Percentiles rank a stretch among this genome's conserved stretches.
phyloP scores from a whole-genome alignment of 92 coral and sea anemone genomes.

The Metridium senile region DNA sequence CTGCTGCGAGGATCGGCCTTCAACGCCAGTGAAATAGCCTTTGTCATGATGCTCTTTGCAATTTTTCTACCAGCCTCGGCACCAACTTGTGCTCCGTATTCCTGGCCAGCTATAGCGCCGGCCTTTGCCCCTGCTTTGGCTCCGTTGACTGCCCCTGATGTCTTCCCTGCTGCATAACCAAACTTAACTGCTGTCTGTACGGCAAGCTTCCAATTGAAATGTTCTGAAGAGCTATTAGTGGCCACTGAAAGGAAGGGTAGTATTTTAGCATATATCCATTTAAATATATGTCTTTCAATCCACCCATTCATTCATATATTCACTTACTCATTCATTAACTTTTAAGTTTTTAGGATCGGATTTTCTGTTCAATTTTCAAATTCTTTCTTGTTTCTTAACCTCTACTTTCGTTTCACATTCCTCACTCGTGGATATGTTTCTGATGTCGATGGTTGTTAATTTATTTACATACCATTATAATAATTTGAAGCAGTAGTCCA shows the following conservation, averaged over 20 bases:
- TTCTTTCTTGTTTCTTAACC: too few species aligned
- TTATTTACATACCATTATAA: not conserved
- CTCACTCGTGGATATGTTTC: too few species aligned
- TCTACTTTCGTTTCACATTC: too few species aligned
- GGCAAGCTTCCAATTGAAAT: conserved; percentile 12
- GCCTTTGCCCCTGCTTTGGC: conserved; percentile 66
- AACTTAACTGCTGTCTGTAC: conserved; percentile 53
- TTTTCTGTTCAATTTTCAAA: too few species aligned
- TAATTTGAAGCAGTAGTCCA: conserved; percentile 32
- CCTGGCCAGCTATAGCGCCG: conserved; percentile 52
- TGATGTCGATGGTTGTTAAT: too few species aligned
- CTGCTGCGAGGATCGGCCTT: conserved; percentile 9
- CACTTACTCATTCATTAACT: too few species aligned
- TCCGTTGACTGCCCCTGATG: conserved; percentile 32
- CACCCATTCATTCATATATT: too few species aligned
- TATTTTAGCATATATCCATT: too few species aligned
- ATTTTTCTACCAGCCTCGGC: conserved; percentile 44
- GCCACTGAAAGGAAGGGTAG: too few species aligned
- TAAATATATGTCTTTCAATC: too few species aligned
- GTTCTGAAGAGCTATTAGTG: conserved; percentile 6
- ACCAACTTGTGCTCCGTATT: conserved; percentile 49
- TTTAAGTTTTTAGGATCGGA: too few species aligned
- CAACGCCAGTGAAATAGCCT: conserved; percentile 43
- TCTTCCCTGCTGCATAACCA: conserved; percentile 35
- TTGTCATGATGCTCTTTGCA: conserved; percentile 26